phyloP scores from a whole-genome alignment of 2,113 vertebrate species.

The Nettapus auritus region DNA sequence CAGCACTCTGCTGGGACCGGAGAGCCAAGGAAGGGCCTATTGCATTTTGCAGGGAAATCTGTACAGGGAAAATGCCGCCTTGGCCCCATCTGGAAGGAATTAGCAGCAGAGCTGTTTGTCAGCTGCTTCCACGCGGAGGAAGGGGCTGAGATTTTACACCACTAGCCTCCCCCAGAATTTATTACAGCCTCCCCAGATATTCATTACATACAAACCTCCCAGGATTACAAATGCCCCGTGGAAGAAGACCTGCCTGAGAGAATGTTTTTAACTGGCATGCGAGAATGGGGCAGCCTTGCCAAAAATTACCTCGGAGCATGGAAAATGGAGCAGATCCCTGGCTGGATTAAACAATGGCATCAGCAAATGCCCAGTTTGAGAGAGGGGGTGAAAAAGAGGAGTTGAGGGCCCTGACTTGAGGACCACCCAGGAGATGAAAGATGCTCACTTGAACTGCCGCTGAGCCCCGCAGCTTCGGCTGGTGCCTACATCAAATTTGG shows the following conservation, averaged over 20 bases:
- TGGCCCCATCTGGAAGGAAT: constrained; percentile 42
- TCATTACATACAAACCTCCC: background rate
- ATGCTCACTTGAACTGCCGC: background rate
- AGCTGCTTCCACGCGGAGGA: background rate
- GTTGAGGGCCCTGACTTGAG: background rate
- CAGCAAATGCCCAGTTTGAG: background rate
- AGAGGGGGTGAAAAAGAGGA: background rate
- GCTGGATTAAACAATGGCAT: constrained; percentile 33
- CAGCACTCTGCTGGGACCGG: rapidly evolving
- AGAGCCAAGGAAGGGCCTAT: background rate
- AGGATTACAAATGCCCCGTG: background rate
- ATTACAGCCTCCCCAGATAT: too few species aligned
- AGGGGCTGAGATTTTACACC: background rate
- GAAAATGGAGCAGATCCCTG: constrained; percentile 55
- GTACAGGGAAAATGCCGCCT: rapidly evolving
- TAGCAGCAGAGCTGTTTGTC: constrained; percentile 11
- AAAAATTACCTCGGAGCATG: constrained; percentile 51
- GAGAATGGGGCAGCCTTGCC: background rate
- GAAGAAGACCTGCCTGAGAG: constrained; percentile 28
- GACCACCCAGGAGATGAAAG: constrained; percentile 61
- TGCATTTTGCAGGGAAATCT: background rate
- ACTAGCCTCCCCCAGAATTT: background rate
- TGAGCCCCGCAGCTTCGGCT: constrained; percentile 7
- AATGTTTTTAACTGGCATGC: background rate
- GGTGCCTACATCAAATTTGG: background rate